Conservation (phyloP, 2,888 invertebrate genomes). For the Hesperia comma region DNA sequence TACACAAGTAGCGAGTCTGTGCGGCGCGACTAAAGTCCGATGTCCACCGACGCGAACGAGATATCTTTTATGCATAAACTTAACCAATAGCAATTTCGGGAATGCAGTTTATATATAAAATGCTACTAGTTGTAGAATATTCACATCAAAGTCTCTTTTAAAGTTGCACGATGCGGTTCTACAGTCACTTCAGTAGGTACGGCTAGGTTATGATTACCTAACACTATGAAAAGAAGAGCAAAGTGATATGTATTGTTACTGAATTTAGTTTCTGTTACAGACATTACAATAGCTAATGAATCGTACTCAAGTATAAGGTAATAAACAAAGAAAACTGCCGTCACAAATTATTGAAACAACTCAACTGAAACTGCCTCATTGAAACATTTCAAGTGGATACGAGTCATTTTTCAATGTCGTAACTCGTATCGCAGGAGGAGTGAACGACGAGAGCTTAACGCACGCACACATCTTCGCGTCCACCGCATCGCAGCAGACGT, state of each 20-base stretch:
- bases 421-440: neutral
- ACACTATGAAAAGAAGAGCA: neutral
- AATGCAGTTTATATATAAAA: neutral
- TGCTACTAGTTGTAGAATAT: neutral
- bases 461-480: conserved; percentile 15
- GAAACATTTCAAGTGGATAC: neutral
- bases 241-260: neutral
- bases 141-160: neutral
- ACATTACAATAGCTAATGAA: too few relatives aligned
- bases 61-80: neutral
- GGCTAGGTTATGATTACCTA: neutral
- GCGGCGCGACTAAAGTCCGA: conserved; percentile 6
- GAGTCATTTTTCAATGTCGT: neutral
- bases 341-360: too few relatives aligned
- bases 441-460: neutral
- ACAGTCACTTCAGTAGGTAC: too few relatives aligned
- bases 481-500: neutral
- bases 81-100: neutral
- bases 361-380: neutral
- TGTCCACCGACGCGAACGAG: neutral
- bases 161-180: too few relatives aligned
- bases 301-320: too few relatives aligned
- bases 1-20: conserved; percentile 37
- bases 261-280: too few relatives aligned
- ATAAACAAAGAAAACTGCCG: too few relatives aligned